A percentile compares a stretch with the other conserved stretches of the same genome.
These are phyloP conservation scores for Paramormyrops kingsleyae DNA, from an alignment of 2,113 vertebrate species.

Conservation along the genomic window DNA sequence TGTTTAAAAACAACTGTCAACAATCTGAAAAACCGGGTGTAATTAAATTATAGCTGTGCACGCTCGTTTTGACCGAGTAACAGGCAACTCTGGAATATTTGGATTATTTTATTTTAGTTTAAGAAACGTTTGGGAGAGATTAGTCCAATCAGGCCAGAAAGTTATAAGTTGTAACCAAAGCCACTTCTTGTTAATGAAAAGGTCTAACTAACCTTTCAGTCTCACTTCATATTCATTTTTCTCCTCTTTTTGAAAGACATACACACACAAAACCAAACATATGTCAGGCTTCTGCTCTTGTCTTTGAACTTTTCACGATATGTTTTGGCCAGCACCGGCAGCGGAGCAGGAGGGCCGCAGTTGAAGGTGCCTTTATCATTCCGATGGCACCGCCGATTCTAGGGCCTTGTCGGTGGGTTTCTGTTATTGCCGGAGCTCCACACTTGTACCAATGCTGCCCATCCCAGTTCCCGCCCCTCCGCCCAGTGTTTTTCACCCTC, in stretches of 20 bases:
- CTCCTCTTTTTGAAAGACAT: constrained; percentile 12
- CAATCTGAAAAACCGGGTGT: constrained; percentile 32
- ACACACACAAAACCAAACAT: constrained; percentile 32
- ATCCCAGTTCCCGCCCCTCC: not conserved
- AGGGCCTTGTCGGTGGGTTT: constrained; percentile 21
- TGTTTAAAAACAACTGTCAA: constrained; percentile 31
- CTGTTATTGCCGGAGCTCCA: not conserved
- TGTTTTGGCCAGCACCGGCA: constrained; percentile 36
- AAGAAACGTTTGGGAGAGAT: not conserved
- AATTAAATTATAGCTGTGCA: not conserved
- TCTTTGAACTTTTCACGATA: constrained; percentile 39
- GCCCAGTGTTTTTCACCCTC: constrained; percentile 20
- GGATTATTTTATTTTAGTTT: not conserved
- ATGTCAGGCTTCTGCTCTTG: constrained; percentile 37
- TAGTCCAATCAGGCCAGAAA: not conserved
- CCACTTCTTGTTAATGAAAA: constrained; percentile 6
- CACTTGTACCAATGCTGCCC: not conserved
- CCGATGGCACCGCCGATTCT: constrained; percentile 36
- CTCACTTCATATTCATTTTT: not conserved
- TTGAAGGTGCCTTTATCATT: constrained; percentile 45
- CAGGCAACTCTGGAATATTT: not conserved
- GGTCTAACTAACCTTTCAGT: not conserved
- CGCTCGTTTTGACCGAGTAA: not conserved
- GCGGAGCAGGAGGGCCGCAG: constrained; percentile 40
- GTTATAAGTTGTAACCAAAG: not conserved